Conservation (phyloP, 2,113 vertebrate genomes). For the Oryzias woworae region DNA sequence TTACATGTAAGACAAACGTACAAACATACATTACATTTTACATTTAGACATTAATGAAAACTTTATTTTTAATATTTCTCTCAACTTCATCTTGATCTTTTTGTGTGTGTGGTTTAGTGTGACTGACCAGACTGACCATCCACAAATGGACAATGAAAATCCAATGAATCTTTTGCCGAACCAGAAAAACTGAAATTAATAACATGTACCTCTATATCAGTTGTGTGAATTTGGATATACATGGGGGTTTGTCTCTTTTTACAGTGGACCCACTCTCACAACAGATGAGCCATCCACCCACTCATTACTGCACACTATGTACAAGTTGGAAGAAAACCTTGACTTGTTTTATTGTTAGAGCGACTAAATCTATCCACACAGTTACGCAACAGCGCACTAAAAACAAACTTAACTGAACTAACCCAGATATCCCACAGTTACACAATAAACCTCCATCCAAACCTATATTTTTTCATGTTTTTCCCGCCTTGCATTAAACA, state of each 20-base stretch:
- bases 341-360: conserved; percentile 35
- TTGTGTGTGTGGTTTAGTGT: too few relatives aligned
- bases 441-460: conserved; percentile 42
- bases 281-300: conserved; percentile 15
- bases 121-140: too few relatives aligned
- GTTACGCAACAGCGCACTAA: conserved; percentile 60
- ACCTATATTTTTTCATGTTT: conserved; percentile 20
- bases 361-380: conserved; percentile 37
- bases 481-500: neutral
- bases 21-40: too few relatives aligned
- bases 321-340: conserved; percentile 26
- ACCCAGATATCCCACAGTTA: conserved; percentile 51
- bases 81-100: too few relatives aligned
- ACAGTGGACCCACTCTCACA: conserved; percentile 15
- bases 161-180: too few relatives aligned
- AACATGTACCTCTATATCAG: neutral
- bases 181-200: neutral
- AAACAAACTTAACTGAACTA: conserved; percentile 41
- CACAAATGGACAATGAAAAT: too few relatives aligned
- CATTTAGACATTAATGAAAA: too few relatives aligned
- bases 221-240: conserved; percentile 4
- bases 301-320: conserved; percentile 23
- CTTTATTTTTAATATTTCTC: too few relatives aligned
- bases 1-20: too few relatives aligned
- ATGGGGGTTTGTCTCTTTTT: conserved; percentile 11